A percentile compares a stretch with the other conserved stretches of the same genome.
These are phyloP conservation scores for Horisme vitalbata DNA, from an alignment of 2,888 invertebrate species.

Conservation along the genomic window DNA sequence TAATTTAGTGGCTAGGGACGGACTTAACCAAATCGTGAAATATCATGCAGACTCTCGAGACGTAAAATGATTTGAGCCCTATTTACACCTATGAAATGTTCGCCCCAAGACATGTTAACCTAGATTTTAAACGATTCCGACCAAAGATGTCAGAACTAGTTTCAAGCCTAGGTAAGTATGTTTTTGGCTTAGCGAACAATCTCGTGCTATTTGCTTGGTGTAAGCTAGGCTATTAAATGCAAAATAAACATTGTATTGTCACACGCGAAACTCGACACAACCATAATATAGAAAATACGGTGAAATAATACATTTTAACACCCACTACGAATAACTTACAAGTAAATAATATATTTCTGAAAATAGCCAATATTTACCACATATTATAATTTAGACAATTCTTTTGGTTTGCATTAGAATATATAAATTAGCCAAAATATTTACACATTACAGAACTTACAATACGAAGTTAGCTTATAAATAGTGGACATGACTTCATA, in stretches of 20 bases:
- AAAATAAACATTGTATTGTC: conserved; percentile 51
- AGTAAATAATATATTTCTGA: conserved; percentile 52
- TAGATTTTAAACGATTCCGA: too few species aligned
- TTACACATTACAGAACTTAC: conserved; percentile 53
- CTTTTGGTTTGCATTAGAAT: conserved; percentile 55
- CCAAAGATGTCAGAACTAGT: too few species aligned
- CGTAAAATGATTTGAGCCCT: conserved; percentile 31
- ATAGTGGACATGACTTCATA: conserved; percentile 64
- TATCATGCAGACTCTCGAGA: conserved; percentile 34
- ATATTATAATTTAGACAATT: conserved; percentile 51
- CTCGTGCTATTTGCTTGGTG: too few species aligned
- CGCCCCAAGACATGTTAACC: too few species aligned
- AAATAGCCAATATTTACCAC: conserved; percentile 56
- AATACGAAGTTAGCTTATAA: conserved; percentile 48
- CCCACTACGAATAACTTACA: conserved; percentile 40
- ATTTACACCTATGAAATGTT: too few species aligned
- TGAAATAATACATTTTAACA: conserved; percentile 36
- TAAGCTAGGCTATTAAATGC: too few species aligned
- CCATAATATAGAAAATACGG: conserved; percentile 51
- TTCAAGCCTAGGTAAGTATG: too few species aligned
- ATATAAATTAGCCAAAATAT: conserved; percentile 56
- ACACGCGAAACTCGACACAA: conserved; percentile 61
- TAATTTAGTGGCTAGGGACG: conserved; percentile 64
- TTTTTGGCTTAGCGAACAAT: too few species aligned
- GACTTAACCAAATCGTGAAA: conserved; percentile 57